phyloP scores from a whole-genome alignment of 2,797 vertebrate genomes.

The Sarcophilus harrisii region DNA sequence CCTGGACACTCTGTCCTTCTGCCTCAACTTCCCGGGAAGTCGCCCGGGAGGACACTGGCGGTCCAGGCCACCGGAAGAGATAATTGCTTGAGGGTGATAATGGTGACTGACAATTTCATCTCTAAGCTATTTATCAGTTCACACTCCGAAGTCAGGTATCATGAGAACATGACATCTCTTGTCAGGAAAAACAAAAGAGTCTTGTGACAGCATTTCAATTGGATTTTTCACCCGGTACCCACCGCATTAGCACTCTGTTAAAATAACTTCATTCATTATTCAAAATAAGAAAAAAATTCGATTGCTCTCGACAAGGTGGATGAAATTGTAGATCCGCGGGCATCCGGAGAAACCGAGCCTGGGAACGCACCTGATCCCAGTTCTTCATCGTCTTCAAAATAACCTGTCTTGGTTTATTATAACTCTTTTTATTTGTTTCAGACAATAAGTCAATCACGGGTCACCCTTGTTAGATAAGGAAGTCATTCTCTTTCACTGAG shows the following conservation, averaged over 20 bases:
- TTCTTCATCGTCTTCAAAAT: constrained; percentile 72
- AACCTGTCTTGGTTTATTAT: constrained; percentile 78
- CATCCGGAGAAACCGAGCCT: constrained; percentile 60
- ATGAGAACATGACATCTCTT: constrained; percentile 83
- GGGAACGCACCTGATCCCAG: constrained; percentile 73
- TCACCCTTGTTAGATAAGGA: constrained; percentile 73
- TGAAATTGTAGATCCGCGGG: constrained; percentile 59
- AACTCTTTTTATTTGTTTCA: constrained; percentile 76
- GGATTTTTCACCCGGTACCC: constrained; percentile 79
- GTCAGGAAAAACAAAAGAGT: constrained; percentile 81
- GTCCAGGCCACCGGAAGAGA: constrained; percentile 53
- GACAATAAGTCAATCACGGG: constrained; percentile 71
- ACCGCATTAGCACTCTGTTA: constrained; percentile 74
- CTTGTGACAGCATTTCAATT: constrained; percentile 81
- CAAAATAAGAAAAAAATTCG: constrained; percentile 59
- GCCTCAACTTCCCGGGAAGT: constrained; percentile 21
- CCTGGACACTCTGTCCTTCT: neutral
- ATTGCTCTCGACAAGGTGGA: constrained; percentile 75
- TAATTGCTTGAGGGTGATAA: constrained; percentile 79
- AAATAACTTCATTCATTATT: constrained; percentile 84
- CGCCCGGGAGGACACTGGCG: constrained; percentile 49
- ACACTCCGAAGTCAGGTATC: constrained; percentile 79
- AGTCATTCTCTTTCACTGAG: constrained; percentile 64
- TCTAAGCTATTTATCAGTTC: constrained; percentile 81
- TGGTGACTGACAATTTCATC: constrained; percentile 86